Evolutionary conservation across 1,140 invertebrate genomes (phyloP), one percentile per base, ranked within the genome.

Genomic region (Bombus confusus): DNA sequence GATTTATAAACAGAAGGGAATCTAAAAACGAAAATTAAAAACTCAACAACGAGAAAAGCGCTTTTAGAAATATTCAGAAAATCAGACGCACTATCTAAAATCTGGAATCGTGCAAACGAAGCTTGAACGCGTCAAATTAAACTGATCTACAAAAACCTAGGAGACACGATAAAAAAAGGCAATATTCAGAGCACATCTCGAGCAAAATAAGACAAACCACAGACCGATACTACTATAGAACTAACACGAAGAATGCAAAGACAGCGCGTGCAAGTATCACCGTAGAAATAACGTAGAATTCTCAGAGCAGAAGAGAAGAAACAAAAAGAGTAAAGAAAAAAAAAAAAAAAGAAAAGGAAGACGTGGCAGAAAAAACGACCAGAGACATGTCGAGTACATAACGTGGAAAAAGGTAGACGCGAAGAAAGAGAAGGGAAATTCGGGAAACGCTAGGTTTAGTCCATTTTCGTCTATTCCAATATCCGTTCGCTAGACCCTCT

Each of bases 391-490:
- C 69, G 37, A 74, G 39, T 22, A 74, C 39, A 74, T 64, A 82
- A 82, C 62, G n/a, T 47, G n/a, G n/a, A 47, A 41, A 64, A 22
- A 52, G 18, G 47, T 22, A 52, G 18, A 39, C 37, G 43, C 9
- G 13, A 31, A 57, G 37, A 39, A 34, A 37, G 71, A 39, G 31
- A 28, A 9, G 57, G 8, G 22, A 25, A 47, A n/a, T n/a, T 37
- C 31, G 71, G 47, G 57, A 28, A 52, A 52, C 18, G 18, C 47
- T 15, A 22, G 47, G 47, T 43, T 31, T 39, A 13, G 57, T 83
- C 18, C 80, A 83, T 83, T 83, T 83, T 83, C 80, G 74, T 81
- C 78, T 84, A 76, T 88, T 88, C 87, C 82, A 88, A 88, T 88
- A 88, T 88, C 83, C 87, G 86, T 88, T 68, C 39, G 57, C 47